phyloP scores from a whole-genome alignment of 2,888 invertebrate genomes.

The Drosophila limbata region DNA sequence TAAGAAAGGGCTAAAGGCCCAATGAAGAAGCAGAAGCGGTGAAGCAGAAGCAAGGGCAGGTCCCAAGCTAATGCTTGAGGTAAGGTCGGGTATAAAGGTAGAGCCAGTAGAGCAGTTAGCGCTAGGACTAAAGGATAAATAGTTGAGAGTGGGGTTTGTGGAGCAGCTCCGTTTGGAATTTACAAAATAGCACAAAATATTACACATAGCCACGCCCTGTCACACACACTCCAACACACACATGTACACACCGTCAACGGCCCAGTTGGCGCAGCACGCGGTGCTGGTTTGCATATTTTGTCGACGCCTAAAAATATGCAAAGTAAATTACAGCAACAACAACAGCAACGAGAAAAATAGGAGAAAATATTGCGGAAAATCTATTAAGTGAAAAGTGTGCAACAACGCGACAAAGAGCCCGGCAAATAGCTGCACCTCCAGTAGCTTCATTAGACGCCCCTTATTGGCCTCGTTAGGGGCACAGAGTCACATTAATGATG shows the following conservation, averaged over 20 bases:
- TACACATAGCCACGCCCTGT: conserved; percentile 56
- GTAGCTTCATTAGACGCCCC: conserved; percentile 25
- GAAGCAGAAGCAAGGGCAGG: not conserved
- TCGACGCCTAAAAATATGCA: conserved; percentile 64
- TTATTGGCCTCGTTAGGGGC: conserved; percentile 13
- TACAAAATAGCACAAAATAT: conserved; percentile 69
- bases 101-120: not conserved
- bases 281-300: conserved; percentile 59
- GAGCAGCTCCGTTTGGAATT: conserved; percentile 34
- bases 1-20: not conserved
- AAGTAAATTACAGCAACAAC: conserved; percentile 42
- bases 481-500: conserved; percentile 12
- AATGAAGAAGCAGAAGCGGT: not conserved
- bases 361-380: conserved; percentile 55
- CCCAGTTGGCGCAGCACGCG: conserved; percentile 21
- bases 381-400: conserved; percentile 61
- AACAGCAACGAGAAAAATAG: conserved; percentile 2
- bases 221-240: conserved; percentile 10
- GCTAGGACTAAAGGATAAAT: not conserved
- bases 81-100: not conserved
- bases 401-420: conserved; percentile 34
- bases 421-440: conserved; percentile 13
- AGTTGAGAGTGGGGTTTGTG: not conserved
- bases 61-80: too few relatives aligned
- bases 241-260: conserved; percentile 8